These are phyloP conservation scores for Poeciliopsis paucimaculata DNA, from an alignment of 2,797 vertebrate species.

Conservation along the genomic window DNA sequence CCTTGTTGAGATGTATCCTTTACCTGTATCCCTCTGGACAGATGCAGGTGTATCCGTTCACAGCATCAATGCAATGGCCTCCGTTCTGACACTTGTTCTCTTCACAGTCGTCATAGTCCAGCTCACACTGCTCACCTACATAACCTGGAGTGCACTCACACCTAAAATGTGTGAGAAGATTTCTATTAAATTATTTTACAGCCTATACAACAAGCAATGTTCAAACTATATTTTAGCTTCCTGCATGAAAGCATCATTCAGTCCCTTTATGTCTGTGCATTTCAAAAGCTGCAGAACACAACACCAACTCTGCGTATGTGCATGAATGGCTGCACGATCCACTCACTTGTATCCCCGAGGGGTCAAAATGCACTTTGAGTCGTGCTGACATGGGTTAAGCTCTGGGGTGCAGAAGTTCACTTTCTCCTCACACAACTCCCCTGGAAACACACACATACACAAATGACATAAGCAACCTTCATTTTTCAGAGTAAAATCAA, in stretches of 20 bases:
- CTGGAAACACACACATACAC: conserved; percentile 79
- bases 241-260: conserved; percentile 8
- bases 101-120: conserved; percentile 92
- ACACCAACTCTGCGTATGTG: not conserved
- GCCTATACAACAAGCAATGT: not conserved
- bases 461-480: conserved; percentile 28
- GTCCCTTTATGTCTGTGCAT: not conserved
- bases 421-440: conserved; percentile 97
- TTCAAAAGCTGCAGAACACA: conserved; percentile 26
- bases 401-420: conserved; percentile 95
- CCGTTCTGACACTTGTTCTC: conserved; percentile 97
- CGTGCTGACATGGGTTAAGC: conserved; percentile 95
- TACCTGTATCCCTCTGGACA: conserved; percentile 96
- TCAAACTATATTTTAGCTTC: not conserved
- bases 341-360: conserved; percentile 94
- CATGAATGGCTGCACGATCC: conserved; percentile 17
- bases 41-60: conserved; percentile 94
- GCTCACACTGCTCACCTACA: conserved; percentile 91
- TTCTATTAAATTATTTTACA: conserved; percentile 2
- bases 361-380: conserved; percentile 95
- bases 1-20: conserved; percentile 4
- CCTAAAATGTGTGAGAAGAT: conserved; percentile 68
- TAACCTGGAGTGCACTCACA: conserved; percentile 97
- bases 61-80: conserved; percentile 91
- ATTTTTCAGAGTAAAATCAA: conserved; percentile 16